Conservation (phyloP, 2,797 vertebrate species). For the Hirundo rustica region DNA sequence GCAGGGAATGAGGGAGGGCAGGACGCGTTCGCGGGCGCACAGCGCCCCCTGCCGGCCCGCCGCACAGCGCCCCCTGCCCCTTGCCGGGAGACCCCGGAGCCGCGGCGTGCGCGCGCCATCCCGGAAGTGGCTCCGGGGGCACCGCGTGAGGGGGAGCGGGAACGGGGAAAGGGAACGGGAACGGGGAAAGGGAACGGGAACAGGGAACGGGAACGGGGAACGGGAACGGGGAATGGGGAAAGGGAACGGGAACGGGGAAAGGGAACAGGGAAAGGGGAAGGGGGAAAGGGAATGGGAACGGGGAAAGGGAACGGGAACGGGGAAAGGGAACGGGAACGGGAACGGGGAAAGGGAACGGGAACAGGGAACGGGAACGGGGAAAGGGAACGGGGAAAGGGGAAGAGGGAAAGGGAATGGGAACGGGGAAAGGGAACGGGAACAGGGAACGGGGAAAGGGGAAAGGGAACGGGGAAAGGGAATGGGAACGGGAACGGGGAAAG, state of each 20-base stretch:
- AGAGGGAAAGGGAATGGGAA: too few species aligned
- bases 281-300: too few species aligned
- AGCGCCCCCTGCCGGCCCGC: background rate
- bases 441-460: too few species aligned
- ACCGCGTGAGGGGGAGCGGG: background rate
- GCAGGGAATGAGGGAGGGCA: rapidly evolving
- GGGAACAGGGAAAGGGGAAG: too few species aligned
- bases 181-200: background rate
- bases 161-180: background rate
- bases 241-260: too few species aligned
- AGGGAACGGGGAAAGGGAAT: too few species aligned
- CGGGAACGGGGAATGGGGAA: background rate
- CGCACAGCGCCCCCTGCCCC: background rate
- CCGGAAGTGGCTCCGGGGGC: background rate
- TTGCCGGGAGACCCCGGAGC: background rate
- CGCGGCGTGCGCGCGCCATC: background rate
- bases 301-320: background rate
- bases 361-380: too few species aligned
- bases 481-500: too few species aligned
- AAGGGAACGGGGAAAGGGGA: too few species aligned
- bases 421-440: background rate
- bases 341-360: too few species aligned
- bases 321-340: background rate
- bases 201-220: background rate
- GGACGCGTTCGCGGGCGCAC: background rate